Base-by-base conservation (phyloP, 2,888 invertebrate genomes). In the Drosophila nr. perissopoda region DNA sequence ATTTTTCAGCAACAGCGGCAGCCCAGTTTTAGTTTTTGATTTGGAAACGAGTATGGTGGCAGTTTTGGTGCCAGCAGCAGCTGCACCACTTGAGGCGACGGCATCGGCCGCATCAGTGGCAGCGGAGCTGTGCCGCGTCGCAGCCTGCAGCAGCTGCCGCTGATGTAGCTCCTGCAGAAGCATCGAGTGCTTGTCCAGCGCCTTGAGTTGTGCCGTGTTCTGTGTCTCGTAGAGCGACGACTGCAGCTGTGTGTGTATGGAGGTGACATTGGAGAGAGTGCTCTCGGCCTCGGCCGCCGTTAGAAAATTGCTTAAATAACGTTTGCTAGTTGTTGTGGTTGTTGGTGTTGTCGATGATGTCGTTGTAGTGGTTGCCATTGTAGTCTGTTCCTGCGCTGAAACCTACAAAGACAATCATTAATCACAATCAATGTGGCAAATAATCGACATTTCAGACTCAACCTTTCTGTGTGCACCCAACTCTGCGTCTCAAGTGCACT, bases 11-110 rank as follows among this genome's bases (percentile, higher is more conserved):
- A 93, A 89, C 82, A 93, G 88, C 69, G 93, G 93, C 88, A 93
- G 91, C 87, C 93, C 93, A 65, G 93, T 93, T 92, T 93, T 93
- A 76, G 93, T 93, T 93, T 93, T 93, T 80, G 93, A 92, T 91
- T 93, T 93, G 34, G 93, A 93, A 76, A 93, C 93, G 79, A 93
- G 92, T 88, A 93, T 93, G 61, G 93, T 93, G 70, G 93, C 93
- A 69, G 93, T 93, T 92, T 93, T 93, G 63, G 91, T 90, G 38
- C 76, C 81, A 48, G 76, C 78, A 49, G 64, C 76, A 40, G 66
- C 56, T 18, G 57, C 61, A 57, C 68, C 71, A 65, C 61, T 67
- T 16, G 67, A 68, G 21, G 70, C 74, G 27, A 70, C 72, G 49
- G 72, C 76, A 67, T 66, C 75, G 31, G 71, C 71, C 49, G 74